phyloP scores from a whole-genome alignment of 1,140 invertebrate genomes.

The Medauroidea extradentata region DNA sequence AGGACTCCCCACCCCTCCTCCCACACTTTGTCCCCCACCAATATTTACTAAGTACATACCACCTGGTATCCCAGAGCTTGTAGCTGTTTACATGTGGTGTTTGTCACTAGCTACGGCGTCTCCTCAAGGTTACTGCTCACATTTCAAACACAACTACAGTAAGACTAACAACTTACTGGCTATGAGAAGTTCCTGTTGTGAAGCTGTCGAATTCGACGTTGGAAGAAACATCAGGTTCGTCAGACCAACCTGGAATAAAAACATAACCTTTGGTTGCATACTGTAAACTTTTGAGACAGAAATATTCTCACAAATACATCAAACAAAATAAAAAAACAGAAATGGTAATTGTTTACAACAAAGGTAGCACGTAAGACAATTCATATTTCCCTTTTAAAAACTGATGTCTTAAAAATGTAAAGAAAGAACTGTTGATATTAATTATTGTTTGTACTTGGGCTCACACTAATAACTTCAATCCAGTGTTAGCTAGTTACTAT shows the following conservation, averaged over 20 bases:
- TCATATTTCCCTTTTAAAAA: no score
- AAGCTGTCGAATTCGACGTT: conserved; percentile 69
- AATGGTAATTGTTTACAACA: conserved; percentile 15
- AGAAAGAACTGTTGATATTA: no score
- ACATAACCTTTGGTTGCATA: conserved; percentile 13
- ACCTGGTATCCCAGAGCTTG: background rate
- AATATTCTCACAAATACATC: conserved; percentile 8
- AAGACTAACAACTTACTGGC: conserved; percentile 57
- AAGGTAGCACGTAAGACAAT: no score
- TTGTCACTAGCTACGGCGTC: background rate
- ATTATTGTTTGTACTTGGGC: no score
- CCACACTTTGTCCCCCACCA: no score
- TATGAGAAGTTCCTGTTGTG: conserved; percentile 81
- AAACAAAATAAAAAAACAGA: conserved; percentile 20
- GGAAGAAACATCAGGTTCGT: conserved; percentile 84
- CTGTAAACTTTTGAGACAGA: background rate
- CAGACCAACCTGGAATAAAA: conserved; percentile 65
- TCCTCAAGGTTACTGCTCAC: background rate
- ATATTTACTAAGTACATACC: background rate
- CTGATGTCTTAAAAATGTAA: background rate
- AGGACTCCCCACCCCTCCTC: background rate
- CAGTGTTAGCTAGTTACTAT: no score
- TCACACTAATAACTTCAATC: no score
- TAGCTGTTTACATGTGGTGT: background rate
- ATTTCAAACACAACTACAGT: background rate